These are phyloP conservation scores for Carollia perspicillata DNA, from an alignment of 2,113 vertebrate species.

Conservation along the genomic window DNA sequence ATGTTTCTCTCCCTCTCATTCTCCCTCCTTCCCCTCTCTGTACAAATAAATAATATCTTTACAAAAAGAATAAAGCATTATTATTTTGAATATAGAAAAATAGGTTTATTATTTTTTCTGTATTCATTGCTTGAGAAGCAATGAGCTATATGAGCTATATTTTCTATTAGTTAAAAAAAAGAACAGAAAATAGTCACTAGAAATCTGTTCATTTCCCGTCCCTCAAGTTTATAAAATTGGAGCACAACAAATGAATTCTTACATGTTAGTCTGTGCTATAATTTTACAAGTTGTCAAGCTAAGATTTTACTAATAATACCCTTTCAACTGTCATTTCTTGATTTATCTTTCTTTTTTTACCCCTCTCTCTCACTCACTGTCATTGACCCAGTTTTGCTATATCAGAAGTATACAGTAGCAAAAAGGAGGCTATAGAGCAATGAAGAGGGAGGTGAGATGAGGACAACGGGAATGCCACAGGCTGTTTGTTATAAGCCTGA, in stretches of 20 bases:
- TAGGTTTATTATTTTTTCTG: neutral
- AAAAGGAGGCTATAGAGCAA: neutral
- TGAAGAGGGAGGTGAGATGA: neutral
- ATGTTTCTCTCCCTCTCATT: too few species aligned
- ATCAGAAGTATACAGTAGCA: neutral
- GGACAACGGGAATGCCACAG: neutral
- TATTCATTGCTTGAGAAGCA: too few species aligned
- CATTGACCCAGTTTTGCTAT: slow-evolving; percentile 11
- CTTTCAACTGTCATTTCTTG: slow-evolving; percentile 23
- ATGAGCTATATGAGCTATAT: too few species aligned
- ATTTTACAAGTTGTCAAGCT: slow-evolving; percentile 48
- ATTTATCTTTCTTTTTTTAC: slow-evolving; percentile 30
- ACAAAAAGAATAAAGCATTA: neutral
- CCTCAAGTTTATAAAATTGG: neutral
- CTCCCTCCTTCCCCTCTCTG: too few species aligned
- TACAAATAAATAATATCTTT: too few species aligned
- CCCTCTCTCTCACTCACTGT: neutral
- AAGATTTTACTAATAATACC: neutral
- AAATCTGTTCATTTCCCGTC: neutral
- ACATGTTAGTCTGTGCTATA: neutral
- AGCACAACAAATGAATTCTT: slow-evolving; percentile 11
- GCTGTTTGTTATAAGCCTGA: neutral
- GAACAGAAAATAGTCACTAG: neutral
- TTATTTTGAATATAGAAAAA: slow-evolving; percentile 1
- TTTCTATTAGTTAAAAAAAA: slow-evolving; percentile 24